Percentiles rank a stretch among this genome's conserved stretches.
Conservation (phyloP, 2,888 invertebrate genomes). For the Macrosiphum euphorbiae region DNA sequence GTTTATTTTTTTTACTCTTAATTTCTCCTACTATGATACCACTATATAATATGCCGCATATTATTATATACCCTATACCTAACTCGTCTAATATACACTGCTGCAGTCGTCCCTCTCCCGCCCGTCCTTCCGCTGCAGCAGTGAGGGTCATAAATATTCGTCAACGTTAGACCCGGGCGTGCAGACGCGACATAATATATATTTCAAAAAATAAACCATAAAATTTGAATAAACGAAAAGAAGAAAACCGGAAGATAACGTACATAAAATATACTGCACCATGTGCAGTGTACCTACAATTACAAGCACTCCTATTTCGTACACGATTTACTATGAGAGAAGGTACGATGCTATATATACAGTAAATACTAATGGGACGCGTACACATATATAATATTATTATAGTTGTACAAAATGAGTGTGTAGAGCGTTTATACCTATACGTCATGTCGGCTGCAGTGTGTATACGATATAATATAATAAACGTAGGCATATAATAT, state of each 20-base stretch:
- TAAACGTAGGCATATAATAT: too few species aligned
- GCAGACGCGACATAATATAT: constrained; percentile 25
- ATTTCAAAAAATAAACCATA: background rate
- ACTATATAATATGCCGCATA: background rate
- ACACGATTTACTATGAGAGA: background rate
- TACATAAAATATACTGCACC: constrained; percentile 14
- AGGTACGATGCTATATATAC: background rate
- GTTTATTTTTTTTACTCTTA: background rate
- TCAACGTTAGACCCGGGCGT: constrained; percentile 41
- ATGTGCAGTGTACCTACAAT: background rate
- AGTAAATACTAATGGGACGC: background rate
- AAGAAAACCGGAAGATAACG: constrained; percentile 15
- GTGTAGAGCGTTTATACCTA: background rate
- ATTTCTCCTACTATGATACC: constrained; percentile 27
- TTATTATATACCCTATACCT: background rate
- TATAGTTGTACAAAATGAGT: background rate
- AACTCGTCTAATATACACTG: background rate
- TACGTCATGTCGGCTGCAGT: background rate
- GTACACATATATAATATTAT: background rate
- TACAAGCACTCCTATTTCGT: constrained; percentile 43
- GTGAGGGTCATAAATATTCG: constrained; percentile 56
- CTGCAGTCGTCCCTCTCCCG: background rate
- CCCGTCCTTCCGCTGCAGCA: background rate
- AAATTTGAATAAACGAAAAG: constrained; percentile 17
- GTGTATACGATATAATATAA: background rate